phyloP scores from a whole-genome alignment of 2,113 vertebrate species.

The Pitta sordida region DNA sequence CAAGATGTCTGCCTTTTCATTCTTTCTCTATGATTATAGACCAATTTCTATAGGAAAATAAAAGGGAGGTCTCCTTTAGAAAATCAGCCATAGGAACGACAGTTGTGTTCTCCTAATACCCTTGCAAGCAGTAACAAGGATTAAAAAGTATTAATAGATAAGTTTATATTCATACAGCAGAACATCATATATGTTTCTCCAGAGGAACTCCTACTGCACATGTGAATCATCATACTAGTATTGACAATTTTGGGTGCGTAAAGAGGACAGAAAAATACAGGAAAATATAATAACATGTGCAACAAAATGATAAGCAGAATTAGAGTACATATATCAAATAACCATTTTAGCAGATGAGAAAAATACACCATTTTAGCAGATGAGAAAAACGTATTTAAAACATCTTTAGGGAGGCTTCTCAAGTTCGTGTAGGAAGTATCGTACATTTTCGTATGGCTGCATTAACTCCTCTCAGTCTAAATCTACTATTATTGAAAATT shows the following conservation, averaged over 20 bases:
- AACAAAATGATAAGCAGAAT: not conserved
- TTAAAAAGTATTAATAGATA: not conserved
- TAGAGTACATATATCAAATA: not conserved
- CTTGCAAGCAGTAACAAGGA: not conserved
- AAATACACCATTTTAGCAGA: not conserved
- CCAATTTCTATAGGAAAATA: constrained; percentile 37
- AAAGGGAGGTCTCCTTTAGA: constrained; percentile 33
- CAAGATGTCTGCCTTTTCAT: constrained; percentile 71
- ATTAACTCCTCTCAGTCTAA: not conserved
- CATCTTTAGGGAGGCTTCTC: not conserved
- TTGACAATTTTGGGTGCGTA: not conserved
- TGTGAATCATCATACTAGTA: not conserved
- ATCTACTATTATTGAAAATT: not conserved
- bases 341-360: not conserved
- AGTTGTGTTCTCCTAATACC: not conserved
- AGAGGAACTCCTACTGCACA: not conserved
- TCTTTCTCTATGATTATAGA: constrained; percentile 3
- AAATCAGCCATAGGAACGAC: not conserved
- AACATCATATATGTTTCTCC: not conserved
- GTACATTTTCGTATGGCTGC: constrained; percentile 1
- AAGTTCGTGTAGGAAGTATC: not conserved
- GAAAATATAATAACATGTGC: not conserved
- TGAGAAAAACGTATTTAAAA: not conserved
- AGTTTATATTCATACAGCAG: not conserved
- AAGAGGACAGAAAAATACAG: not conserved